These are phyloP conservation scores for Macrophya annulata DNA, from an alignment of 2,888 invertebrate species.

Conservation along the genomic window DNA sequence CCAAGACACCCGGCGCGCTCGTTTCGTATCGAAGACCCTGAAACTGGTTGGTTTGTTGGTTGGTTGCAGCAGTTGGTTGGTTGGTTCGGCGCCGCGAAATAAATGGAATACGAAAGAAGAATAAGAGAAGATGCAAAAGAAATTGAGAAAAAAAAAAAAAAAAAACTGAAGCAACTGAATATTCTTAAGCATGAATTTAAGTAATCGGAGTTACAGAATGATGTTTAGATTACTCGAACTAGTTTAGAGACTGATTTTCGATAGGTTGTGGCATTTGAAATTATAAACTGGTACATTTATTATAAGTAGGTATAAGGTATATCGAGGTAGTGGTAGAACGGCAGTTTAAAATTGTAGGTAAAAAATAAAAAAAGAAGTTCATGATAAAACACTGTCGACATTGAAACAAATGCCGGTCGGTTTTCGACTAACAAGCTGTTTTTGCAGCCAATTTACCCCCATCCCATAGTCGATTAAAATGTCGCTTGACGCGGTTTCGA, in stretches of 20 bases:
- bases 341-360: neutral
- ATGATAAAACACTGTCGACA: conserved; percentile 44
- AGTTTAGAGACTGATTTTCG: neutral
- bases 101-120: conserved; percentile 62
- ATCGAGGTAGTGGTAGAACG: neutral
- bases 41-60: conserved; percentile 69
- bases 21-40: conserved; percentile 64
- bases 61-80: conserved; percentile 66
- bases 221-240: neutral
- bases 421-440: conserved; percentile 50
- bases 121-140: neutral
- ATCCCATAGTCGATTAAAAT: conserved; percentile 33
- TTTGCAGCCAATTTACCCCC: conserved; percentile 17
- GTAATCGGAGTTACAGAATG: neutral
- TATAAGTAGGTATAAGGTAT: neutral
- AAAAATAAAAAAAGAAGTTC: neutral
- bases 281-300: neutral
- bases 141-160: conserved; percentile 45
- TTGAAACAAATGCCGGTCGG: conserved; percentile 41
- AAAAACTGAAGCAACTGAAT: neutral
- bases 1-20: conserved; percentile 54
- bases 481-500: conserved; percentile 43
- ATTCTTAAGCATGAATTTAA: neutral
- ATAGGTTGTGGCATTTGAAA: neutral
- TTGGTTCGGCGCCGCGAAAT: conserved; percentile 62